Conservation (phyloP, 2,888 invertebrate species). For the Drosophila setosimentum region DNA sequence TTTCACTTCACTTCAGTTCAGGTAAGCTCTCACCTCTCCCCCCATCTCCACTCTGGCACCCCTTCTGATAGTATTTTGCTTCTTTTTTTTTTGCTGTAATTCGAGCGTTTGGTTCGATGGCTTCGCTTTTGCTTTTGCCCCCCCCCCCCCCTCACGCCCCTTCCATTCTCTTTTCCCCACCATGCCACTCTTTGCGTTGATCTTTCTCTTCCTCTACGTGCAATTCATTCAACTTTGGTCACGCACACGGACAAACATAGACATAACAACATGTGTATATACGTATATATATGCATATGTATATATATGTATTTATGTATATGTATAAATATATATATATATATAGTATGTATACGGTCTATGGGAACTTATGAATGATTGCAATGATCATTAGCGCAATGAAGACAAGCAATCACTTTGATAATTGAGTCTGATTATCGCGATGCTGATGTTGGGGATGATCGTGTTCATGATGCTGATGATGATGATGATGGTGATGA, state of each 20-base stretch:
- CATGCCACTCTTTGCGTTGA: background rate
- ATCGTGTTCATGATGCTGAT: background rate
- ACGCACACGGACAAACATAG: constrained; percentile 27
- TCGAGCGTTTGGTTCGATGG: constrained; percentile 45
- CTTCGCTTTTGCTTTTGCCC: constrained; percentile 12
- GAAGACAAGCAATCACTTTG: constrained; percentile 3
- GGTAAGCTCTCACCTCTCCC: background rate
- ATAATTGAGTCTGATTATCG: background rate
- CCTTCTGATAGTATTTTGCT: constrained; percentile 4
- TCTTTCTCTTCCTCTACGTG: constrained; percentile 35
- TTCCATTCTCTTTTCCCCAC: background rate
- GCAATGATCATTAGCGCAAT: constrained; percentile 43
- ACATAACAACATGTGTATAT: background rate
- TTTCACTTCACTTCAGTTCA: constrained; percentile 37
- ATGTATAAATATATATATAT: background rate
- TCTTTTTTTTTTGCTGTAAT: constrained; percentile 33
- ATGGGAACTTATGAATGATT: constrained; percentile 70
- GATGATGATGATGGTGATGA: background rate
- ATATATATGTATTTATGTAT: no score
- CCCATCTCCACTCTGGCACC: background rate
- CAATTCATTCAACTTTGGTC: constrained; percentile 61
- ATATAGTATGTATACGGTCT: constrained; percentile 8
- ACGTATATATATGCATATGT: background rate
- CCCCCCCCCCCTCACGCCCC: no score
- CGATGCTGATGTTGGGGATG: background rate